These are phyloP conservation scores for Cinara cedri DNA, from an alignment of 2,888 invertebrate species.

Conservation along the genomic window DNA sequence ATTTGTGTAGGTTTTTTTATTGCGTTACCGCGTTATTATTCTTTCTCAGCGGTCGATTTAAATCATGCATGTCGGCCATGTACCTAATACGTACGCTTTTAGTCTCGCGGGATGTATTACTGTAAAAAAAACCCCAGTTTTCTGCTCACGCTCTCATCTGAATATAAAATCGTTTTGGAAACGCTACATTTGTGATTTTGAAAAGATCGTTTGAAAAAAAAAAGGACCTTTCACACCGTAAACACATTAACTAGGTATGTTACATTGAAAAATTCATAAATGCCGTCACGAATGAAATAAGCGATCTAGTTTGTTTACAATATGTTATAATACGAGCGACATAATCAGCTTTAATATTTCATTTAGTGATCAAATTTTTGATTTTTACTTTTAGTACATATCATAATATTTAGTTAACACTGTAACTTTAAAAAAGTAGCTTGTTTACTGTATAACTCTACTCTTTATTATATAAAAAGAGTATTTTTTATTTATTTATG, in stretches of 20 bases:
- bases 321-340: too few species aligned
- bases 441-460: too few species aligned
- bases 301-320: too few species aligned
- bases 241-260: not conserved
- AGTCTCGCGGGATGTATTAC: conserved; percentile 21
- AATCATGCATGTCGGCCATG: conserved; percentile 10
- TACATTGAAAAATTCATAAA: not conserved
- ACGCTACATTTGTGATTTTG: conserved; percentile 28
- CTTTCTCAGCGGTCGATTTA: conserved; percentile 31
- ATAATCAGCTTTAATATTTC: too few species aligned
- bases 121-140: conserved; percentile 4
- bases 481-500: too few species aligned
- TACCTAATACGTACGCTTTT: conserved; percentile 5
- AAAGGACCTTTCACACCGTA: not conserved
- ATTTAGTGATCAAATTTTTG: too few species aligned
- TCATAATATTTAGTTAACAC: too few species aligned
- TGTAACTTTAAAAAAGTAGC: too few species aligned
- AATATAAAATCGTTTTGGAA: conserved; percentile 27
- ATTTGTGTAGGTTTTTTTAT: too few species aligned
- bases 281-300: too few species aligned
- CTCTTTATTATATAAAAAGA: too few species aligned
- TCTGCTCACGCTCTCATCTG: not conserved
- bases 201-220: conserved; percentile 9
- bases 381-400: too few species aligned
- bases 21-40: not conserved